Evolutionary conservation across 2,113 vertebrate species (phyloP).

Genomic region (Cinclus mexicanus): DNA sequence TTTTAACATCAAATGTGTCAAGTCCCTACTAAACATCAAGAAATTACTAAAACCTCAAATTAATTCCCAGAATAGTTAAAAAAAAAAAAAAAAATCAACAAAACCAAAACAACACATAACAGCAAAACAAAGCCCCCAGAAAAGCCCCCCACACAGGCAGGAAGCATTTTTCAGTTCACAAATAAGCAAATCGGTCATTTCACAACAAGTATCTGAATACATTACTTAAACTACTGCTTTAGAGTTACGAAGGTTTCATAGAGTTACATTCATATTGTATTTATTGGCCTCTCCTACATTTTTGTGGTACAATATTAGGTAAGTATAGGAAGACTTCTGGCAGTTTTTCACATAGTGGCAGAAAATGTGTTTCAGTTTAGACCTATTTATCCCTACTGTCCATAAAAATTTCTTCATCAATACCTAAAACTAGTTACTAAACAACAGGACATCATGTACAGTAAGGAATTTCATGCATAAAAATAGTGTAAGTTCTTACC

Average conservation of each 20-base stretch:
- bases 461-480: not conserved
- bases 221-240: not conserved
- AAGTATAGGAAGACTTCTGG: not conserved
- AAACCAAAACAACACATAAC: not conserved
- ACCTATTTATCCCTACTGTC: not conserved
- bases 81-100: not conserved
- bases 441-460: not conserved
- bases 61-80: not conserved
- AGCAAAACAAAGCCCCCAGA: not conserved
- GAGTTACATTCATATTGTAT: not conserved
- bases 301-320: fast-evolving
- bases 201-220: not conserved
- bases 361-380: not conserved
- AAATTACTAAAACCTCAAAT: not conserved
- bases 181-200: not conserved
- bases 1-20: not conserved
- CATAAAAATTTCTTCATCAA: not conserved
- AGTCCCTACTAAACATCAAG: not conserved
- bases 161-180: not conserved
- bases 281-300: not conserved
- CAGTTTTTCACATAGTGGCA: not conserved
- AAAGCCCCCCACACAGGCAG: not conserved
- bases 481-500: slow-evolving; percentile 75
- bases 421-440: not conserved
- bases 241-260: not conserved